A percentile compares a stretch with the other conserved stretches of the same genome.
phyloP scores from a whole-genome alignment of 2,888 invertebrate genomes.

The Harpalus rufipes region DNA sequence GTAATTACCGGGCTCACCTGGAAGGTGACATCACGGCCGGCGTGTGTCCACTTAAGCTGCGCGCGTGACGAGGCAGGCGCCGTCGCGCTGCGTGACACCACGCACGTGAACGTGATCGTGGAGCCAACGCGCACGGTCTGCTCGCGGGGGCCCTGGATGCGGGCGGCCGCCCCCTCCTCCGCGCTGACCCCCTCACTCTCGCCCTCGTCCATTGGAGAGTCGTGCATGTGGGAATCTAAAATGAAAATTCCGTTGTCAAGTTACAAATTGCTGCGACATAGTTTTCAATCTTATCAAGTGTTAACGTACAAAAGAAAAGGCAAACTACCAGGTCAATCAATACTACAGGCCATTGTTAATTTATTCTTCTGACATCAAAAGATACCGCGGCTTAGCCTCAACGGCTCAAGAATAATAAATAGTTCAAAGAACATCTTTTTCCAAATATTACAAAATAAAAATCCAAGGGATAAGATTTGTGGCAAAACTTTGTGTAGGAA shows the following conservation, averaged over 20 bases:
- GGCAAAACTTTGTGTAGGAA: neutral
- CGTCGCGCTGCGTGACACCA: conserved; percentile 76
- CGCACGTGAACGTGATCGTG: conserved; percentile 80
- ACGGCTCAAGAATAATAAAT: neutral
- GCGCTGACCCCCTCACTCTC: neutral
- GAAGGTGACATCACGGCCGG: conserved; percentile 79
- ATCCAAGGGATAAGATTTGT: neutral
- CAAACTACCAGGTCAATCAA: conserved; percentile 37
- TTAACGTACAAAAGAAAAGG: conserved; percentile 38
- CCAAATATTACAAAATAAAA: conserved; percentile 13
- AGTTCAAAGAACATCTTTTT: neutral
- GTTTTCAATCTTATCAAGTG: conserved; percentile 56
- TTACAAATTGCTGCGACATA: conserved; percentile 58
- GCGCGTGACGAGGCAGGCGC: conserved; percentile 23
- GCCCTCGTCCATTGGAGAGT: conserved; percentile 65
- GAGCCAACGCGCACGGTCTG: conserved; percentile 79
- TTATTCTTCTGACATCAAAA: conserved; percentile 3
- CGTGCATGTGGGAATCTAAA: conserved; percentile 68
- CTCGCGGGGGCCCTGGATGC: conserved; percentile 80
- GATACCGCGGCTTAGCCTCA: neutral
- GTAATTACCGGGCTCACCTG: conserved; percentile 75
- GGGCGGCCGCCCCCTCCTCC: conserved; percentile 65
- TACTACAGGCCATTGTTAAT: conserved; percentile 32
- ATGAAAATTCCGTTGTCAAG: conserved; percentile 62
- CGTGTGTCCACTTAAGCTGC: conserved; percentile 78